Conservation (phyloP, 2,888 invertebrate species). For the Coecobrya sp. region DNA sequence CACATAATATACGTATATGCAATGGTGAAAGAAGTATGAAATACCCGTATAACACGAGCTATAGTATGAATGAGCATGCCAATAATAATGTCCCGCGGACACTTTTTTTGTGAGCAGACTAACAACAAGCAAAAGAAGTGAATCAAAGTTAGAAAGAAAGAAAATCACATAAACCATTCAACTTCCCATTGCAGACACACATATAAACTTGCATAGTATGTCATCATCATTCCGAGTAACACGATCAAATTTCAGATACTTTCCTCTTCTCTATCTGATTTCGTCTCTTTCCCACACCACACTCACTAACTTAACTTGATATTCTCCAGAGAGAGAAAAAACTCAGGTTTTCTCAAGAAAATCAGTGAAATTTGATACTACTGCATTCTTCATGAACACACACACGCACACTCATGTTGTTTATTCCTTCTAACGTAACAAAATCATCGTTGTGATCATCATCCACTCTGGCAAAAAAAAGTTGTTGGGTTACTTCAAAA, state of each 20-base stretch:
- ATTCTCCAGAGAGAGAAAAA: constrained; percentile 38
- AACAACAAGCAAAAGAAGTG: constrained; percentile 46
- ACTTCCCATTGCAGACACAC: background rate
- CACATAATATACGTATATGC: background rate
- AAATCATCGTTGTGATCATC: constrained; percentile 20
- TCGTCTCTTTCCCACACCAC: background rate
- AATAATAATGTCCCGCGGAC: constrained; percentile 43
- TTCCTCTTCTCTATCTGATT: constrained; percentile 30
- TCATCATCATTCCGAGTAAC: constrained; percentile 24
- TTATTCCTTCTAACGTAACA: constrained; percentile 37
- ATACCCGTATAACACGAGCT: background rate
- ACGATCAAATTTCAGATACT: constrained; percentile 59
- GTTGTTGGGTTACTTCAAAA: constrained; percentile 16
- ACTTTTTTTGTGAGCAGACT: constrained; percentile 54
- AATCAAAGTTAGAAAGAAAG: constrained; percentile 11
- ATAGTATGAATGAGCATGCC: constrained; percentile 1
- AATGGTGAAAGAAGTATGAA: background rate
- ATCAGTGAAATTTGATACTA: constrained; percentile 63
- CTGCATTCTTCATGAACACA: constrained; percentile 14
- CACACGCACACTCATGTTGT: constrained; percentile 18
- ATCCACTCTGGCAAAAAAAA: constrained; percentile 21
- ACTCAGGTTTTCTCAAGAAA: constrained; percentile 44
- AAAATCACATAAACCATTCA: constrained; percentile 22
- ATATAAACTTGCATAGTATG: background rate
- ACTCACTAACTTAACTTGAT: constrained; percentile 58